Percentiles rank a stretch among this genome's conserved stretches.
These are phyloP conservation scores for Latheticus oryzae DNA, from an alignment of 2,888 invertebrate species.

Conservation along the genomic window DNA sequence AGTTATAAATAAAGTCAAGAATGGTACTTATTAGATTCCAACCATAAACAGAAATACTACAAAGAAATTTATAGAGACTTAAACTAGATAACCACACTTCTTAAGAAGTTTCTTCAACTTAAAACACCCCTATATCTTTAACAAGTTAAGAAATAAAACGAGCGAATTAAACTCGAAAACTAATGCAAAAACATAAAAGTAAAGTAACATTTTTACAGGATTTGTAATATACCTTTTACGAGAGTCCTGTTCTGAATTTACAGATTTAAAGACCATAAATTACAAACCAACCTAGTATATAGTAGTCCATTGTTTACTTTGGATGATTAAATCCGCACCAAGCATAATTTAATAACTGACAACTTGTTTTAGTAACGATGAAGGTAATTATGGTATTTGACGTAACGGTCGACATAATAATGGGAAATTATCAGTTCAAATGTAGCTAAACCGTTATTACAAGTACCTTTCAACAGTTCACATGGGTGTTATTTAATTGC, in stretches of 20 bases:
- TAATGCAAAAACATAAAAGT: conserved; percentile 2
- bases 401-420: conserved; percentile 22
- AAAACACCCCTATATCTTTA: conserved; percentile 4
- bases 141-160: conserved; percentile 13
- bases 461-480: conserved; percentile 2
- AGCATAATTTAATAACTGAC: no score
- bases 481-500: conserved; percentile 22
- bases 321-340: no score
- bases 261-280: conserved; percentile 9
- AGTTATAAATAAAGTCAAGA: no score
- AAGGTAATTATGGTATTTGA: conserved; percentile 21
- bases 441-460: conserved; percentile 8
- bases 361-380: conserved; percentile 1
- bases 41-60: no score
- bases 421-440: conserved; percentile 14
- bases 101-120: neutral
- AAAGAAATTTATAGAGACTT: no score
- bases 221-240: conserved; percentile 6
- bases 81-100: conserved; percentile 2
- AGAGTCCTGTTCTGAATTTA: conserved; percentile 3
- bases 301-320: no score
- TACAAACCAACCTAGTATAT: no score
- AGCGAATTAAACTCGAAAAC: conserved; percentile 10
- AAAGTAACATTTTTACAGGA: neutral
- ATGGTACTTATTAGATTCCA: no score